phyloP scores from a whole-genome alignment of 2,888 invertebrate species.

The Drosophila quasianomalipes region DNA sequence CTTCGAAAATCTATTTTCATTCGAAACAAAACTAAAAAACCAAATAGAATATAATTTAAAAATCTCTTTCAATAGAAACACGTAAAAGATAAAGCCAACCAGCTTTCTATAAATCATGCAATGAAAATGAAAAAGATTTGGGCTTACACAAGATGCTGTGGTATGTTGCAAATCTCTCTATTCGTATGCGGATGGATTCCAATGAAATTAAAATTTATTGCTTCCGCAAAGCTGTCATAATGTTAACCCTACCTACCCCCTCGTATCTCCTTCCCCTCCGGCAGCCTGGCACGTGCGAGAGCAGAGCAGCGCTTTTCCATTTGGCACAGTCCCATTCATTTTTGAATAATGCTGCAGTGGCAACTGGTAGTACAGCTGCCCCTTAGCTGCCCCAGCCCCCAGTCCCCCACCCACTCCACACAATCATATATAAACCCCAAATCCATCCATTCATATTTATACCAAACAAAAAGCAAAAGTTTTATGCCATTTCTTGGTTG shows the following conservation, averaged over 20 bases:
- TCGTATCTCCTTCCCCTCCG: not conserved
- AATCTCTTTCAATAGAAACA: not conserved
- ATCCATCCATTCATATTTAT: constrained; percentile 81
- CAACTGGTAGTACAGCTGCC: constrained; percentile 42
- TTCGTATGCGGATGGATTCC: constrained; percentile 74
- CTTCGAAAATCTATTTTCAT: not conserved
- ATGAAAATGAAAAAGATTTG: constrained; percentile 24
- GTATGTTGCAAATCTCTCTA: constrained; percentile 57
- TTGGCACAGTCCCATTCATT: constrained; percentile 30
- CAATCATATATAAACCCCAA: constrained; percentile 41
- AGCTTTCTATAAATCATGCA: constrained; percentile 35
- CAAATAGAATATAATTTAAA: not conserved
- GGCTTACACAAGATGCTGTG: constrained; percentile 36
- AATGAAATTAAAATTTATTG: constrained; percentile 78
- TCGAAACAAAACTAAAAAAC: not conserved
- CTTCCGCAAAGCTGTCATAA: constrained; percentile 70
- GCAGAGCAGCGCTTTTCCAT: constrained; percentile 22
- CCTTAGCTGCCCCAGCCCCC: not conserved
- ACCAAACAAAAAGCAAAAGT: constrained; percentile 79
- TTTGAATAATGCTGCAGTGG: constrained; percentile 59
- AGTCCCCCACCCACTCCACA: not conserved
- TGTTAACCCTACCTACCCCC: constrained; percentile 14
- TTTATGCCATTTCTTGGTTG: constrained; percentile 69
- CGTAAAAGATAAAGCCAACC: not conserved
- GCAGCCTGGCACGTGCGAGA: constrained; percentile 27